These are phyloP conservation scores for Coptotermes formosanus DNA, from an alignment of 1,140 invertebrate species.

Conservation along the genomic window DNA sequence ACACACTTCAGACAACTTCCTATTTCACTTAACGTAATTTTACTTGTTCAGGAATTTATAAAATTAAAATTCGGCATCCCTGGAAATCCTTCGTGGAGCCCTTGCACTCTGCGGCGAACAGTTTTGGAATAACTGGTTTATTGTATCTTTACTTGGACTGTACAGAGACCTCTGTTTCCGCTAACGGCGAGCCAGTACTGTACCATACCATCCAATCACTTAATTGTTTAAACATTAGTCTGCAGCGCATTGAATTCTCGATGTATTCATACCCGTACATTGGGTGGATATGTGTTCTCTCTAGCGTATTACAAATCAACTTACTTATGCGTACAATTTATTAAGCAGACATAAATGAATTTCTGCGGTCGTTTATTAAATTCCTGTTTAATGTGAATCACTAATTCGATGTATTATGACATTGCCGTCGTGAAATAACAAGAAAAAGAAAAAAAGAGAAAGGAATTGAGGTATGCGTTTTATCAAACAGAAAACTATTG, in stretches of 20 bases:
- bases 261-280: neutral
- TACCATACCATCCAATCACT: slow-evolving; percentile 5
- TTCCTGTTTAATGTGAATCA: slow-evolving; percentile 6
- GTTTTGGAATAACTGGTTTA: neutral
- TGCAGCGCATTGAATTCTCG: neutral
- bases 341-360: slow-evolving; percentile 4
- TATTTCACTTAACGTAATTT: too few relatives aligned
- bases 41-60: too few relatives aligned
- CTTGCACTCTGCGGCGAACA: too few relatives aligned
- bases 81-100: too few relatives aligned
- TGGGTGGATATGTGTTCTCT: neutral
- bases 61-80: too few relatives aligned
- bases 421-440: neutral
- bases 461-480: neutral
- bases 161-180: neutral
- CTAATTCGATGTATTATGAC: neutral
- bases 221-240: slow-evolving; percentile 14
- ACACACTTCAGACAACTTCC: too few relatives aligned
- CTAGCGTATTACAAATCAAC: slow-evolving; percentile 6
- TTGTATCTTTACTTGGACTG: neutral
- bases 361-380: neutral
- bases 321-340: slow-evolving; percentile 9
- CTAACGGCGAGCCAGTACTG: neutral
- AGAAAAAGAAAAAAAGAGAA: neutral
- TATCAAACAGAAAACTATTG: neutral